phyloP scores from a whole-genome alignment of 2,888 invertebrate species.

The Clistopyga incitator region DNA sequence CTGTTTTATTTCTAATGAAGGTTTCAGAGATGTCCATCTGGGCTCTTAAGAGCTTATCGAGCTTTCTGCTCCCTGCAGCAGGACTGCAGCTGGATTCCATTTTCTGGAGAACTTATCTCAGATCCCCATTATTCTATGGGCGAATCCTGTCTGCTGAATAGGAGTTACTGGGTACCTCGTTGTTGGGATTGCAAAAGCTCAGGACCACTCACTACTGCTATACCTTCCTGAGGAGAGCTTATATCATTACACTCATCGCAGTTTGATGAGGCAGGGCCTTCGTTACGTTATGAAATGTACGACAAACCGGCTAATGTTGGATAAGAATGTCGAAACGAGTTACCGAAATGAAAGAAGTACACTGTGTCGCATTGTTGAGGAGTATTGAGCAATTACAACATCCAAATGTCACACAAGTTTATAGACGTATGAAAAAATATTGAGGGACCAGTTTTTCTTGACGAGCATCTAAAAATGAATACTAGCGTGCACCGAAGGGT shows the following conservation, averaged over 20 bases:
- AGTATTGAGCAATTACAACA: background rate
- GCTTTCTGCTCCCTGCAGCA: background rate
- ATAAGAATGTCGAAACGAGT: background rate
- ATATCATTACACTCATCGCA: background rate
- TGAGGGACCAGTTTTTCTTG: too few relatives aligned
- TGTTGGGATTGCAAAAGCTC: background rate
- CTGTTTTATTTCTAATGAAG: background rate
- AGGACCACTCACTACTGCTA: background rate
- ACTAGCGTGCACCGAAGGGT: too few relatives aligned
- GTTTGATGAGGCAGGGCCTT: background rate
- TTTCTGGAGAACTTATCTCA: constrained; percentile 37
- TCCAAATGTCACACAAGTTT: background rate
- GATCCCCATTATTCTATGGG: constrained; percentile 18
- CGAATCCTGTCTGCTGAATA: constrained; percentile 19
- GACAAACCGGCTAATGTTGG: background rate
- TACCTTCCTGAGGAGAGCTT: constrained; percentile 4
- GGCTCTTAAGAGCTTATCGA: constrained; percentile 13
- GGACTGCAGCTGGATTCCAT: constrained; percentile 25
- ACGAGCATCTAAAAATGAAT: too few relatives aligned
- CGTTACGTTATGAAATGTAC: background rate
- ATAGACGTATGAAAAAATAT: background rate
- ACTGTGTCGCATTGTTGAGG: background rate
- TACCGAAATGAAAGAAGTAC: background rate
- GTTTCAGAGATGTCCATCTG: background rate
- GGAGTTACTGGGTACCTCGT: background rate